Evolutionary conservation across 2,888 invertebrate species (phyloP).

Genomic region (Drosophila heteroneura): DNA sequence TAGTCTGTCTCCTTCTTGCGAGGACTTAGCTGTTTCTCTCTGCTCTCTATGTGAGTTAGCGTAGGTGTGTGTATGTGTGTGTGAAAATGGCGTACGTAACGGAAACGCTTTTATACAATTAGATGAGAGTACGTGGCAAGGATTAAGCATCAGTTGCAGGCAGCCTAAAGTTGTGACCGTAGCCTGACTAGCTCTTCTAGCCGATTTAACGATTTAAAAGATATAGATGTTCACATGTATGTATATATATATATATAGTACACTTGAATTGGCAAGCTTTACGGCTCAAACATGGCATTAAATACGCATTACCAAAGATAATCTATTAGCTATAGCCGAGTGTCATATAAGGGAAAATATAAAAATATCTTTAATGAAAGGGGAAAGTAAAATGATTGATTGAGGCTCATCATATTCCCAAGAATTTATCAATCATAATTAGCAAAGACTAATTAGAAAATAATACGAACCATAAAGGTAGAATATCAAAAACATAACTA

Average conservation of each 20-base stretch:
- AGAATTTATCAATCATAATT: neutral
- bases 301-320: neutral
- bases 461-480: neutral
- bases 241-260: neutral
- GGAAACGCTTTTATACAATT: constrained; percentile 80
- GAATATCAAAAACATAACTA: neutral
- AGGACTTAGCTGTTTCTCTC: constrained; percentile 24
- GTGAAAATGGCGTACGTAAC: constrained; percentile 77
- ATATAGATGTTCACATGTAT: neutral
- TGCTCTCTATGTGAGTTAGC: constrained; percentile 19
- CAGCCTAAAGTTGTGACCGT: constrained; percentile 12
- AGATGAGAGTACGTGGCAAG: constrained; percentile 72
- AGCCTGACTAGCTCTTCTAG: constrained; percentile 1
- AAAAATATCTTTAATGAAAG: neutral
- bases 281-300: neutral
- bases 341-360: neutral
- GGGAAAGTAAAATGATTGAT: neutral
- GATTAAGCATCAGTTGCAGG: constrained; percentile 35
- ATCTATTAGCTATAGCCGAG: neutral
- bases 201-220: neutral
- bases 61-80: constrained; percentile 31
- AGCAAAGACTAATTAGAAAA: neutral
- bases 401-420: neutral
- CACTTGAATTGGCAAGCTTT: neutral
- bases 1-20: constrained; percentile 36